Base-by-base conservation (phyloP, 2,888 invertebrate species). In the Pachydiplax longipennis region DNA sequence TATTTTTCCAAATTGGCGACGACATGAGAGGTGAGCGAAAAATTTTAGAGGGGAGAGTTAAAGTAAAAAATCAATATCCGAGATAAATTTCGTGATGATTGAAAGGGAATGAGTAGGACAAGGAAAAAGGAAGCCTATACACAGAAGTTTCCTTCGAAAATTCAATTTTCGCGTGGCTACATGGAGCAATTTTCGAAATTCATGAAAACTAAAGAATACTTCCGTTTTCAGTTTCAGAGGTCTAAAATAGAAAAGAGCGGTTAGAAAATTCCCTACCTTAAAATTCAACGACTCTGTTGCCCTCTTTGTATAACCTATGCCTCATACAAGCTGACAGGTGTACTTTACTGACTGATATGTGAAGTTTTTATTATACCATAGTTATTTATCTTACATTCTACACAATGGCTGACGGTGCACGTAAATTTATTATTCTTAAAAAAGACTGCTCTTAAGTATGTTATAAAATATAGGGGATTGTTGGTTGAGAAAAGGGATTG, bases 111-210 rank as follows among this genome's bases (percentile, higher is more conserved):
- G 15, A 53, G 15, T 83, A 2, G 25, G 35, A 81, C n/a, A 5
- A 18, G 18, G 12, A 5, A 18, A 61, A 81, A 35, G 61, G 25
- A 87, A 87, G 58, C n/a, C n/a, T 35, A 87, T 22, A 35, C 58
- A 87, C 35, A 87, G 87, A 87, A 87, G 87, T 87, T 87, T 87
- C 87, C 87, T 87, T 87, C 87, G 87, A 87, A 87, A 87, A 65
- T 65, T 61, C 40, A 61, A 61, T 87, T 87, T 73, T 31, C 12
- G 25, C 25, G n/a, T 61, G 61, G 87, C 87, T 61, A 61, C 31
- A 87, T 35, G 87, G 83, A 87, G 65, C 65, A 6, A 61, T 31
- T 73, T 31, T 73, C 12, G 31, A 73, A 73, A 73, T 31, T 31
- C 31, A 13, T 25, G 73, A 73, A 53, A 73, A 31, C 25, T 31